phyloP scores from a whole-genome alignment of 2,113 vertebrate species.

The Girardinichthys multiradiatus region DNA sequence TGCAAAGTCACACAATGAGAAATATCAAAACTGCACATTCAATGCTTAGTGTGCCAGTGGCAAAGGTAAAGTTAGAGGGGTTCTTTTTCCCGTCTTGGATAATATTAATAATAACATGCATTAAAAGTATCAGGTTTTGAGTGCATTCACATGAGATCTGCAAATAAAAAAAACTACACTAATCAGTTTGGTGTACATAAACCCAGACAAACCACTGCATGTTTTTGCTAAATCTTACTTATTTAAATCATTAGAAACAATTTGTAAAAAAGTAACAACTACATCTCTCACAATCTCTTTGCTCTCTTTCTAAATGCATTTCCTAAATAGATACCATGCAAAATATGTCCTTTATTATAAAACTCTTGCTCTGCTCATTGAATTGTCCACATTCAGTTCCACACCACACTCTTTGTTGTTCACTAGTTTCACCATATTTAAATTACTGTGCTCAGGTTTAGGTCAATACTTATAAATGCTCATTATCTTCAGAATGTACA shows the following conservation, averaged over 20 bases:
- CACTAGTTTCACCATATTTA: too few species aligned
- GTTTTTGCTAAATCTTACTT: neutral
- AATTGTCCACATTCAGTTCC: neutral
- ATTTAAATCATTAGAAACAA: neutral
- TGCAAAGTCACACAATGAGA: slow-evolving; percentile 79
- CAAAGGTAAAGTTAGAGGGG: neutral
- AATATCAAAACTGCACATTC: slow-evolving; percentile 61
- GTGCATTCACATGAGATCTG: neutral
- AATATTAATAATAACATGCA: too few species aligned
- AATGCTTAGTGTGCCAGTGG: slow-evolving; percentile 39
- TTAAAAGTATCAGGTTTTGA: neutral
- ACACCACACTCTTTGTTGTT: neutral
- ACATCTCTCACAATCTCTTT: neutral
- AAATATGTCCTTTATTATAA: neutral
- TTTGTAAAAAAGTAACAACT: neutral
- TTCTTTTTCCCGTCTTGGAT: too few species aligned
- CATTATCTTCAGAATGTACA: too few species aligned
- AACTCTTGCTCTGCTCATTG: neutral
- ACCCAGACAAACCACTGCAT: too few species aligned
- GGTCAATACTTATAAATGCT: too few species aligned
- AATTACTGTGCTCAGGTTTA: too few species aligned
- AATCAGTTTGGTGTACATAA: too few species aligned
- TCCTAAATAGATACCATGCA: neutral
- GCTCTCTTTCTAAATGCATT: neutral
- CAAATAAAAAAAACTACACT: too few species aligned